Percentiles rank a stretch among this genome's conserved stretches.
Conservation (phyloP, 2,113 vertebrate species). For the Rhadina sibilatrix region DNA sequence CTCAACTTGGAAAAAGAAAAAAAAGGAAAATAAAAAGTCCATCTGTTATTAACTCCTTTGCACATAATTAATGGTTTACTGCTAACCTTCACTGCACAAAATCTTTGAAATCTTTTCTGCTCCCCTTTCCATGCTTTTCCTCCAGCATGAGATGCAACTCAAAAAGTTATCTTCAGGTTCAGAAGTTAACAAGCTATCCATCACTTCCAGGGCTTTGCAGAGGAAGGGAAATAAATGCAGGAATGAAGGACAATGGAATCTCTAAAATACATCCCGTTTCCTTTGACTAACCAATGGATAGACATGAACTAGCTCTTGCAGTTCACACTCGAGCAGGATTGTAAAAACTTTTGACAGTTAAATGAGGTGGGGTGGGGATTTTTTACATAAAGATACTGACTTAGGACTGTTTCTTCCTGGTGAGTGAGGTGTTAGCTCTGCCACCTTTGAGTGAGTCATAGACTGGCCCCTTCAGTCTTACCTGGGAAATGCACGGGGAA, state of each 20-base stretch:
- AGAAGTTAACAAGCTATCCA: slow-evolving; percentile 15
- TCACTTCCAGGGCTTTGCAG: not conserved
- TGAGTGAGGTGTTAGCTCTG: not conserved
- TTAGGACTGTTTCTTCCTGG: not conserved
- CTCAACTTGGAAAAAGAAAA: not conserved
- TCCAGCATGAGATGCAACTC: not conserved
- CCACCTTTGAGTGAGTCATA: not conserved
- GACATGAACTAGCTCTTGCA: not conserved
- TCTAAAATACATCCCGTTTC: not conserved
- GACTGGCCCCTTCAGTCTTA: slow-evolving; percentile 17
- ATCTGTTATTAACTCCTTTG: not conserved
- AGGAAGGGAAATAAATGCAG: not conserved
- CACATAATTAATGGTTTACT: not conserved
- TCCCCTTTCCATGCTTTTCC: not conserved
- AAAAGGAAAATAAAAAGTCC: not conserved
- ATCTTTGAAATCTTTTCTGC: not conserved
- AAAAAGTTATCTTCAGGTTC: not conserved
- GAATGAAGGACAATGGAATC: slow-evolving; percentile 23
- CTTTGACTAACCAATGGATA: not conserved
- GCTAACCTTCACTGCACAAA: not conserved
- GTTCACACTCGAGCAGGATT: not conserved
- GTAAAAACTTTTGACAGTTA: slow-evolving; percentile 7
- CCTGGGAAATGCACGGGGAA: not conserved
- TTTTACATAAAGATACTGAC: not conserved
- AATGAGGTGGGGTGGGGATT: not conserved